These are phyloP conservation scores for Yponomeuta malinellus DNA, from an alignment of 2,888 invertebrate species.

Conservation along the genomic window DNA sequence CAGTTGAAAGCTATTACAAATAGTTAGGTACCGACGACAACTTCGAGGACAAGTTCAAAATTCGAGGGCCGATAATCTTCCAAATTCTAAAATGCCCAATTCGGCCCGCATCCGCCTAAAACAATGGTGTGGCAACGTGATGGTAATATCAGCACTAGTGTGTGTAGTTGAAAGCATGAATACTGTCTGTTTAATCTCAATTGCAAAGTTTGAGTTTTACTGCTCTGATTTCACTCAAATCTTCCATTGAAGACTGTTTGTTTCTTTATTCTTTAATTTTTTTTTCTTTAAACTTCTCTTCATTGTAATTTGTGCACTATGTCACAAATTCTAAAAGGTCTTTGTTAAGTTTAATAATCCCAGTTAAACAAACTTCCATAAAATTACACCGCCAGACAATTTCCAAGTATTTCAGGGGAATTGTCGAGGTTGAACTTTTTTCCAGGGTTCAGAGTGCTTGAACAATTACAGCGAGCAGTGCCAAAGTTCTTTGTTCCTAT, in stretches of 20 bases:
- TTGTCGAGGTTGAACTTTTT: conserved; percentile 4
- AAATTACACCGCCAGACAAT: not conserved
- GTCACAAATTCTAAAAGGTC: no score
- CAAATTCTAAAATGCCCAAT: not conserved
- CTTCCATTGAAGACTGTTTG: no score
- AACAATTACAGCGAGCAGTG: not conserved
- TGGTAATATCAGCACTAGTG: not conserved
- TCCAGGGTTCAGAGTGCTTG: conserved; percentile 4
- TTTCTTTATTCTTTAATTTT: no score
- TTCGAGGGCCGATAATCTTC: not conserved
- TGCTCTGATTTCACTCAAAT: no score
- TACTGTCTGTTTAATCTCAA: not conserved
- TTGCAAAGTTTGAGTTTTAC: no score
- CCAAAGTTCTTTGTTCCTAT: not conserved
- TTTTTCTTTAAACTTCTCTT: no score
- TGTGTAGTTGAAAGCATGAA: not conserved
- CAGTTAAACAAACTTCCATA: conserved; percentile 10
- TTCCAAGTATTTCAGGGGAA: conserved; percentile 6
- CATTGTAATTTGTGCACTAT: no score
- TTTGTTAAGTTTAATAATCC: not conserved
- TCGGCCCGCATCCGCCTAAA: not conserved
- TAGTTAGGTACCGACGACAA: no score
- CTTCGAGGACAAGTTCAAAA: not conserved
- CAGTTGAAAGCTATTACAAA: no score
- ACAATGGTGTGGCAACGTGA: not conserved